phyloP scores from a whole-genome alignment of 2,797 vertebrate species.

The Muraenolepis orangiensis region DNA sequence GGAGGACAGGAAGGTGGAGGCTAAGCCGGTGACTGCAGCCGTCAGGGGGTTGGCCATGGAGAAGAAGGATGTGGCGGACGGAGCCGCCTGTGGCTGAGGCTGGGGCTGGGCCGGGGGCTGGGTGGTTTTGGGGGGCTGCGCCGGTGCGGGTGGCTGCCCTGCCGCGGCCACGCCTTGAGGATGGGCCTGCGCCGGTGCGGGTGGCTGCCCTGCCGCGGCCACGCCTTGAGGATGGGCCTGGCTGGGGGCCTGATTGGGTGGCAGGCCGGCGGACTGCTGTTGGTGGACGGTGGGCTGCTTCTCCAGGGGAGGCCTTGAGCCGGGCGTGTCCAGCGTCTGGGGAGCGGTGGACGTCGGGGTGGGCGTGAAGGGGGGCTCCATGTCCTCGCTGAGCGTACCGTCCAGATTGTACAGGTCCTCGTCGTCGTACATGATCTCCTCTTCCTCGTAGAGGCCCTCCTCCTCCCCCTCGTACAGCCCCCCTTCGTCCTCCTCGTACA shows the following conservation, averaged over 20 bases:
- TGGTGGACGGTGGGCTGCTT: conserved; percentile 75
- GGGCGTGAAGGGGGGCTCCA: conserved; percentile 73
- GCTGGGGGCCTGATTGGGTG: conserved; percentile 50
- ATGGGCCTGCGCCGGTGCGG: conserved; percentile 40
- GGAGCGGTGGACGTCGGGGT: conserved; percentile 64
- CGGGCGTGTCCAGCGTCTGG: conserved; percentile 43
- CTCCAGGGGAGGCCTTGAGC: conserved; percentile 69
- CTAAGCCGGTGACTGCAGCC: conserved; percentile 74
- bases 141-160: conserved; percentile 39
- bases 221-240: conserved; percentile 52
- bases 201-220: conserved; percentile 42
- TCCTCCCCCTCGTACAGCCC: conserved; percentile 74
- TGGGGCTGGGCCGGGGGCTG: conserved; percentile 56
- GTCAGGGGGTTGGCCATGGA: conserved; percentile 78
- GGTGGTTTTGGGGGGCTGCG: conserved; percentile 50
- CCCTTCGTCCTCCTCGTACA: conserved; percentile 73
- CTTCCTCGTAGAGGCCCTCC: conserved; percentile 73
- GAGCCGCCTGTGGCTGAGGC: conserved; percentile 59
- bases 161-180: conserved; percentile 39
- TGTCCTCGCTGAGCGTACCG: conserved; percentile 73
- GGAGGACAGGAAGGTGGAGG: conserved; percentile 67
- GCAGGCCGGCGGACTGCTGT: conserved; percentile 57
- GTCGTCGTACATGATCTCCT: conserved; percentile 70
- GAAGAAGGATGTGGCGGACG: conserved; percentile 76
- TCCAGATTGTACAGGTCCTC: conserved; percentile 77